phyloP scores from a whole-genome alignment of 2,113 vertebrate species.

The Loxodonta africana region DNA sequence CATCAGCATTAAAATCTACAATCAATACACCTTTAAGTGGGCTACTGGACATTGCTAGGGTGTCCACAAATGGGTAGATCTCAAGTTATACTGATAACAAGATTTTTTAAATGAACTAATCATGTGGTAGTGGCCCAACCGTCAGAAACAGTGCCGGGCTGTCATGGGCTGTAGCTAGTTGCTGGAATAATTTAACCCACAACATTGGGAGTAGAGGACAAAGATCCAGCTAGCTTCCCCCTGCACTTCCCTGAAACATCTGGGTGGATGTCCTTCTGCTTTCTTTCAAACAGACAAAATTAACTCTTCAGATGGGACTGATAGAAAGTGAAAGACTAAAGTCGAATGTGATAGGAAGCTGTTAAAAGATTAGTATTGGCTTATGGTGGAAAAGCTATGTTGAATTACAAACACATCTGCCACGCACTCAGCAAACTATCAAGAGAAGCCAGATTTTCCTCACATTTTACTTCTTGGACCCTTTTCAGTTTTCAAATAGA shows the following conservation, averaged over 20 bases:
- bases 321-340: conserved; percentile 54
- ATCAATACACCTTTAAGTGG: neutral
- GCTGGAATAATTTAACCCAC: neutral
- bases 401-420: conserved; percentile 73
- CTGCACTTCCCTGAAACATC: conserved; percentile 8
- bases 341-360: conserved; percentile 71
- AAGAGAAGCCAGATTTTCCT: conserved; percentile 71
- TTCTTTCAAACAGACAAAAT: conserved; percentile 41
- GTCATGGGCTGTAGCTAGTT: neutral
- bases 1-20: neutral
- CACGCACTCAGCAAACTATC: conserved; percentile 63
- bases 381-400: conserved; percentile 72
- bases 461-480: conserved; percentile 47
- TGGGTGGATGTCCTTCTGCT: conserved; percentile 10
- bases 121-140: neutral
- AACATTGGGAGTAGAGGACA: neutral
- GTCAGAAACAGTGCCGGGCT: neutral
- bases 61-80: neutral
- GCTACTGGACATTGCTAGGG: neutral
- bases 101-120: neutral
- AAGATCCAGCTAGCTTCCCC: neutral
- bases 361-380: conserved; percentile 73
- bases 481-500: conserved; percentile 65
- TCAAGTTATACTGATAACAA: neutral
- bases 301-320: conserved; percentile 66